Evolutionary conservation across 2,113 vertebrate species (phyloP), one percentile per base, ranked within the genome.

Genomic region (Nicator chloris): DNA sequence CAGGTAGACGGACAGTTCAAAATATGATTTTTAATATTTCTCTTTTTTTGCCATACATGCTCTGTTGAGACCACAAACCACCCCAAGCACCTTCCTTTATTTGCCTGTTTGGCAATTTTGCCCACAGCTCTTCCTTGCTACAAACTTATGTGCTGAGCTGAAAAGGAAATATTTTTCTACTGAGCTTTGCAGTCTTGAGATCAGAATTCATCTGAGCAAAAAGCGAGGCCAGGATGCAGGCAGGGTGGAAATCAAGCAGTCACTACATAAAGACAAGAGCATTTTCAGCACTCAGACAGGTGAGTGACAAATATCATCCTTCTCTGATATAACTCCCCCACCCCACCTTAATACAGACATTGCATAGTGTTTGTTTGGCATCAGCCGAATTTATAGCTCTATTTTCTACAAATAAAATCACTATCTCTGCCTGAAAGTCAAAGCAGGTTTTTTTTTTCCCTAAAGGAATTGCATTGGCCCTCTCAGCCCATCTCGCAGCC

Each of bases 401-500:
- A 30, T 88, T 94, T 96, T 71, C 76, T 75, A 86, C 77, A 75
- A 92, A 90, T 71, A 83, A 92, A 90, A 51, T 76, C 82, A 71
- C 72, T 65, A 7, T 40, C 33, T 92, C 60, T 84, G 37, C 60
- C 65, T 88, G 64, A 37, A 88, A 90, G 65, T 56, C 72, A 88
- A 68, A 92, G 76, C 40, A 88, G 61, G 28, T 8, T 39, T 88
- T 71, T 39, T n/a, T 37, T 22, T 27, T 1, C 5, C 18, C 49
- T 24, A 13, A 51, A 82, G 56, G 69, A 90, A 76, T 23, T 44
- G 28, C 44, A 40, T 3, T 90, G 71, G 75, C 56, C 24, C 44
- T 81, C 5, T 1, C 30, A 61, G 39, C 59, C 87, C 63, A 37
- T 40, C 26, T 53, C 3, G 1, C 69, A 84, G 45, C 37, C 75